Percentiles rank a stretch among this genome's conserved stretches.
These are phyloP conservation scores for Rhaphigaster nebulosa DNA, from an alignment of 2,888 invertebrate species.

Conservation along the genomic window DNA sequence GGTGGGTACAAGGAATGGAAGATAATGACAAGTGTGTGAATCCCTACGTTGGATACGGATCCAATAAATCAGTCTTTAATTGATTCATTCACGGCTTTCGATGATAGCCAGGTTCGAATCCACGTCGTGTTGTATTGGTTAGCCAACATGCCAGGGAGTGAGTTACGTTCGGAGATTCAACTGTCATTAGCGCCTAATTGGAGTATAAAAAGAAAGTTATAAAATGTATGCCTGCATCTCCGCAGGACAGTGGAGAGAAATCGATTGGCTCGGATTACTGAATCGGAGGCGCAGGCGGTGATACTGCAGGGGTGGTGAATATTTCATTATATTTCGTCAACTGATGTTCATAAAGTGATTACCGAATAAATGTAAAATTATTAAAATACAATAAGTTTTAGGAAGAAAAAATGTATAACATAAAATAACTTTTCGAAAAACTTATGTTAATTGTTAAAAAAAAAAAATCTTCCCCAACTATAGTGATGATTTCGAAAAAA, in stretches of 20 bases:
- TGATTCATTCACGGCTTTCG: constrained; percentile 36
- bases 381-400: too few relatives aligned
- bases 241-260: neutral
- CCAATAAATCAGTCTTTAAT: constrained; percentile 26
- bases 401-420: too few relatives aligned
- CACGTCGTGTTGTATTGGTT: neutral
- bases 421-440: too few relatives aligned
- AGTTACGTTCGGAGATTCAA: neutral
- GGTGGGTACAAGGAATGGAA: neutral
- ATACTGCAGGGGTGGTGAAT: neutral
- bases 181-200: neutral
- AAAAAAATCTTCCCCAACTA: too few relatives aligned
- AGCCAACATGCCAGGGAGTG: neutral
- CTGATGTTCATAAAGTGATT: too few relatives aligned
- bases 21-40: neutral
- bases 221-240: neutral
- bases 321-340: too few relatives aligned
- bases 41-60: neutral
- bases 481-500: too few relatives aligned
- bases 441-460: too few relatives aligned
- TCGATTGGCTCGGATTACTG: neutral
- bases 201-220: neutral
- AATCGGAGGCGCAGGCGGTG: neutral
- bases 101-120: neutral
- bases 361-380: too few relatives aligned